Conservation (phyloP, 2,888 invertebrate species). For the Oithona nana region DNA sequence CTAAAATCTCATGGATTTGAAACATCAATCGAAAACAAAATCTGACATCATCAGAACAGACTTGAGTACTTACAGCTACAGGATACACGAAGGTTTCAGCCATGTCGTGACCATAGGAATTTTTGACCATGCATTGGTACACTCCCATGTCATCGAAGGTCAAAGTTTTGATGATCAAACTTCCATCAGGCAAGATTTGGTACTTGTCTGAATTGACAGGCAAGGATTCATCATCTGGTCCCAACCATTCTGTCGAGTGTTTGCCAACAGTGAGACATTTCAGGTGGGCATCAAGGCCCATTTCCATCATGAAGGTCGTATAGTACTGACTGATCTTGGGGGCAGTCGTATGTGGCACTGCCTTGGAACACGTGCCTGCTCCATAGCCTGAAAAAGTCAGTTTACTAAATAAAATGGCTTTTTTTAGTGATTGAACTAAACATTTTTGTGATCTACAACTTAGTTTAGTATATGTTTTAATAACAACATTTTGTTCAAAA, state of each 20-base stretch:
- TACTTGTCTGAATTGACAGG: not conserved
- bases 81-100: slow-evolving; percentile 13
- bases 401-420: too few species aligned
- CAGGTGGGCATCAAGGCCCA: slow-evolving; percentile 10
- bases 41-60: too few species aligned
- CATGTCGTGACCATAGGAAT: slow-evolving; percentile 4
- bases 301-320: not conserved
- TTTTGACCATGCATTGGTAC: slow-evolving; percentile 8
- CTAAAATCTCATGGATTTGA: too few species aligned
- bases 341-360: not conserved
- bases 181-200: slow-evolving; percentile 2
- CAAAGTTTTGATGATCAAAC: slow-evolving; percentile 5
- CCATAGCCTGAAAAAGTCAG: too few species aligned
- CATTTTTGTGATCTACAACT: too few species aligned
- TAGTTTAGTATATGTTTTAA: too few species aligned
- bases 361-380: too few species aligned
- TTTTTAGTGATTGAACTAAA: too few species aligned
- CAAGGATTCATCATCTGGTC: not conserved
- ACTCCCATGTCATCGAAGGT: slow-evolving; percentile 12
- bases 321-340: slow-evolving; percentile 3
- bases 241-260: not conserved
- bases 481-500: too few species aligned
- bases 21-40: too few species aligned
- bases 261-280: slow-evolving; percentile 1
- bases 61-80: slow-evolving; percentile 1